Evolutionary conservation across 2,888 invertebrate species (phyloP), one percentile per base, ranked within the genome.

Genomic region (Yponomeuta evonymella): DNA sequence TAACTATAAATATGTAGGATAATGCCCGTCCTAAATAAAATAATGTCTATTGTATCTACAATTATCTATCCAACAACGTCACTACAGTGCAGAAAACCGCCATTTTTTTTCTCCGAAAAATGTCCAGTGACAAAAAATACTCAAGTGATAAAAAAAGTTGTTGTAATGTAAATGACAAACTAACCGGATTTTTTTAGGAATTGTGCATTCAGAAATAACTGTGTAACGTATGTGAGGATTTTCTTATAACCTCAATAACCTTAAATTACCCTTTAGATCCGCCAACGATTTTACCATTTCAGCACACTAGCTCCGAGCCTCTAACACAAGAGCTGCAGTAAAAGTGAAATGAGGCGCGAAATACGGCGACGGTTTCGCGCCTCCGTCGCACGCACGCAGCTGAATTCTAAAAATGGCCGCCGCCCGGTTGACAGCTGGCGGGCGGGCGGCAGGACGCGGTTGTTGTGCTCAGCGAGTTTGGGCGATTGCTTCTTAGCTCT

Each of bases 261-360:
- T 33, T 33, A 33, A 33, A 33, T 33, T 33, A 33, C 3, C 33
- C 33, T 33, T 5, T 33, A 33, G 3, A 33, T 33, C 2, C 33
- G 33, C 33, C 33, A 5, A 43, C 43, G 5, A 43, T 8, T 43
- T 43, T 4, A 43, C 43, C 9, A 43, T 8, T 43, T 43, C 6
- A 8, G 43, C 43, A 43, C 51, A 58, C 51, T 58, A 58, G 51
- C 51, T 58, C 51, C 51, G 12, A 15, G 12, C 51, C 12, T 15
- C 51, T 58, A 12, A 58, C 15, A 58, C 51, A 5, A 15, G 58
- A 11, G 67, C 62, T 2, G 51, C 51, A 43, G 79, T 81, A 75
- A 81, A 85, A 80, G 77, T 79, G 79, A 79, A 88, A 89, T 89
- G 90, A 81, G 81, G 73, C 90, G 87, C 83, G 86, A 89, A 88